Conservation (phyloP, 2,888 invertebrate genomes). For the Drosophila subquinaria region DNA sequence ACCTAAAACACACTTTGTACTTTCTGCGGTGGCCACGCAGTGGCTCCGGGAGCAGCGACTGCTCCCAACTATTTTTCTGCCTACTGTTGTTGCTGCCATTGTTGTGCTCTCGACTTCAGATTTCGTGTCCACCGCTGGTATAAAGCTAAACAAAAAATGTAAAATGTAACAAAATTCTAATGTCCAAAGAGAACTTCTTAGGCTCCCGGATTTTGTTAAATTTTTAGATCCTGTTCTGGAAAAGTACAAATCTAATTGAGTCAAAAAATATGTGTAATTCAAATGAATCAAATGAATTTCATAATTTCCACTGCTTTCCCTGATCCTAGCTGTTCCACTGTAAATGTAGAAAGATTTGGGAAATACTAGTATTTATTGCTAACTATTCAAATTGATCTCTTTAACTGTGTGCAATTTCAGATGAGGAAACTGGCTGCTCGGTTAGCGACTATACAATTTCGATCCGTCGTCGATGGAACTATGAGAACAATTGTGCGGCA, state of each 20-base stretch:
- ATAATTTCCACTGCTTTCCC: neutral
- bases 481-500: conserved; percentile 94
- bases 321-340: neutral
- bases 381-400: neutral
- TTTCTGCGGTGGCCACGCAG: too few species aligned
- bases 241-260: neutral
- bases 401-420: conserved; percentile 85
- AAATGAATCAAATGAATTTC: too few species aligned
- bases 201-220: too few species aligned
- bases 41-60: too few species aligned
- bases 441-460: conserved; percentile 93
- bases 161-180: too few species aligned
- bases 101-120: too few species aligned
- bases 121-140: too few species aligned
- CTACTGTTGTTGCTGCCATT: too few species aligned
- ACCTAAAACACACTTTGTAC: too few species aligned
- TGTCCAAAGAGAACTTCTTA: too few species aligned
- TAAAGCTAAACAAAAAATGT: too few species aligned
- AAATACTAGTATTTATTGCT: neutral
- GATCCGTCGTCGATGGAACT: conserved; percentile 94
- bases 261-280: neutral
- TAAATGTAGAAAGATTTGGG: neutral
- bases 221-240: neutral
- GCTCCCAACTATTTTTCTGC: too few species aligned
- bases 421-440: conserved; percentile 96